A percentile compares a stretch with the other conserved stretches of the same genome.
These are phyloP conservation scores for Micromys minutus DNA, from an alignment of 2,113 vertebrate species.

Conservation along the genomic window DNA sequence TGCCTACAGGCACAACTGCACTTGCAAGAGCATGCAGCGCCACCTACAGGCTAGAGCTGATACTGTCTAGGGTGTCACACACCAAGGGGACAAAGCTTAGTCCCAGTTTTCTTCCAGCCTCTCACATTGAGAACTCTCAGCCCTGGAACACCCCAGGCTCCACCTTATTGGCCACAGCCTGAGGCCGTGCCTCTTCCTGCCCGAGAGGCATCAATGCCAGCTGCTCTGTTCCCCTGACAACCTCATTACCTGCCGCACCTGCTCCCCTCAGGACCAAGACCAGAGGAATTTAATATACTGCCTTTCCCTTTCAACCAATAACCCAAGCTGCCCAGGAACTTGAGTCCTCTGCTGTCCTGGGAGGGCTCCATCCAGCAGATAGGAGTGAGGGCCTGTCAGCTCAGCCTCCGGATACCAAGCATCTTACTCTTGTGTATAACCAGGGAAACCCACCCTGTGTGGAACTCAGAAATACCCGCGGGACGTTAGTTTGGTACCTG, in stretches of 20 bases:
- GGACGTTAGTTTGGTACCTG: neutral
- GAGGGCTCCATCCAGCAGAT: neutral
- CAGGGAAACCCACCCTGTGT: neutral
- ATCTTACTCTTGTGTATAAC: rapidly evolving
- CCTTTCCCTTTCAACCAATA: neutral
- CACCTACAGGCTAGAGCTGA: conserved; percentile 45
- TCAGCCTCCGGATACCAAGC: neutral
- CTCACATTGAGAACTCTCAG: neutral
- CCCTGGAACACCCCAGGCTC: rapidly evolving
- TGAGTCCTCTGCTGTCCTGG: neutral
- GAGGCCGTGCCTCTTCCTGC: neutral
- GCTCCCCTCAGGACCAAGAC: neutral
- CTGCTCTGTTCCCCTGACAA: neutral
- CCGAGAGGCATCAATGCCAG: neutral
- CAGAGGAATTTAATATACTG: neutral
- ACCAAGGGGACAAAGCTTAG: neutral
- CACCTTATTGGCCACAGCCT: neutral
- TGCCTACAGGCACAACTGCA: neutral
- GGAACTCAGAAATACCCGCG: neutral
- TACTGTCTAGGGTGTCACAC: neutral
- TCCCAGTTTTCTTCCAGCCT: neutral
- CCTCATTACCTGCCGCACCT: neutral
- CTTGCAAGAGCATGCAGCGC: conserved; percentile 34
- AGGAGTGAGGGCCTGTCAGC: neutral
- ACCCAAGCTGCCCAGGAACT: rapidly evolving